Percentiles rank a stretch among this genome's conserved stretches.
Conservation (phyloP, 2,888 invertebrate genomes). For the Acrocera orbiculus region DNA sequence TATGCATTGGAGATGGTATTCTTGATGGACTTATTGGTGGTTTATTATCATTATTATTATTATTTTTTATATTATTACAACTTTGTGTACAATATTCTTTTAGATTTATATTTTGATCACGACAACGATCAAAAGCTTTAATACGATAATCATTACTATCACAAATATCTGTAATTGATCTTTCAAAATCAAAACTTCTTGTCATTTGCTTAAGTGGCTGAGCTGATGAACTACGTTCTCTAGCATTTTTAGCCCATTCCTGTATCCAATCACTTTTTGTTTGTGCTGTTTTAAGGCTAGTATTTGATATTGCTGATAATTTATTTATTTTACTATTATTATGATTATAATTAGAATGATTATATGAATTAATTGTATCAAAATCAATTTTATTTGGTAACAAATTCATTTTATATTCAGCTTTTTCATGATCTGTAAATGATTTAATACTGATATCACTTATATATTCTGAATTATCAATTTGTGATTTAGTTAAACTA, state of each 20-base stretch:
- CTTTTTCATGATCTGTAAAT: slow-evolving; percentile 29
- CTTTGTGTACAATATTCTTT: neutral
- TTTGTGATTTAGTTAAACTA: slow-evolving; percentile 50
- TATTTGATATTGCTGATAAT: slow-evolving; percentile 4
- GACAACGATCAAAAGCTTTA: slow-evolving; percentile 28
- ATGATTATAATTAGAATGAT: slow-evolving; percentile 17
- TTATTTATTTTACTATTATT: no score
- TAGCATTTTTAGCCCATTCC: slow-evolving; percentile 45
- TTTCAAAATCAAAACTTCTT: slow-evolving; percentile 27
- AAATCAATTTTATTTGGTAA: neutral
- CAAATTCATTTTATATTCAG: slow-evolving; percentile 29
- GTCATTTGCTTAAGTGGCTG: slow-evolving; percentile 21
- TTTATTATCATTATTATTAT: slow-evolving; percentile 7
- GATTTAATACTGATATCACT: slow-evolving; percentile 13
- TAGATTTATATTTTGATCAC: slow-evolving; percentile 20
- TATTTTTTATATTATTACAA: slow-evolving; percentile 1
- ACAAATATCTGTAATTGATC: slow-evolving; percentile 16
- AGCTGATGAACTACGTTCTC: slow-evolving; percentile 25
- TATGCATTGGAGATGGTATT: slow-evolving; percentile 63
- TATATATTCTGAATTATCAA: slow-evolving; percentile 45
- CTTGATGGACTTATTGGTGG: slow-evolving; percentile 42
- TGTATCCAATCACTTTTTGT: slow-evolving; percentile 39
- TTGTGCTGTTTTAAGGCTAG: slow-evolving; percentile 24
- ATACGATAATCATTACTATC: slow-evolving; percentile 12
- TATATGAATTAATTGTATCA: slow-evolving; percentile 17